A percentile compares a stretch with the other conserved stretches of the same genome.
These are phyloP conservation scores for Eristalis tenax DNA, from an alignment of 2,888 invertebrate species.

Conservation along the genomic window DNA sequence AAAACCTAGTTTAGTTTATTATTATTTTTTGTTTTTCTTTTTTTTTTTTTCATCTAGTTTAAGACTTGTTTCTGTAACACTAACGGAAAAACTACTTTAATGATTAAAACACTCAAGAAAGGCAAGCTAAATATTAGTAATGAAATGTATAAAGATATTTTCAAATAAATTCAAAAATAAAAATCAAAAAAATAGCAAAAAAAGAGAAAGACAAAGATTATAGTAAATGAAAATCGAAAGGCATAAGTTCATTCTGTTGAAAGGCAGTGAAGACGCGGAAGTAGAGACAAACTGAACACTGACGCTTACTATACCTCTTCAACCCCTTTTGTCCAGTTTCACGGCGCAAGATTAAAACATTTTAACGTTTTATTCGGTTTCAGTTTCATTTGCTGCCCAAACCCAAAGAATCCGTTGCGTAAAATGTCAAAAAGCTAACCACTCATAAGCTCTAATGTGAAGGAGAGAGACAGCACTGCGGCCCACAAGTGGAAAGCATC, in stretches of 20 bases:
- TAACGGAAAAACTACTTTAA: conserved; percentile 59
- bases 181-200: conserved; percentile 62
- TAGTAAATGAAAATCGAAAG: conserved; percentile 33
- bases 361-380: too few relatives aligned
- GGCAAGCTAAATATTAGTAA: conserved; percentile 27
- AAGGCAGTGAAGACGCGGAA: not conserved
- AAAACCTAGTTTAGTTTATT: conserved; percentile 54
- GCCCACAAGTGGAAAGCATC: too few relatives aligned
- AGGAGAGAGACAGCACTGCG: too few relatives aligned
- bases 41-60: conserved; percentile 54
- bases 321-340: too few relatives aligned
- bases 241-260: not conserved
- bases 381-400: too few relatives aligned
- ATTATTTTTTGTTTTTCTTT: conserved; percentile 39
- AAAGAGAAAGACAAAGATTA: conserved; percentile 25
- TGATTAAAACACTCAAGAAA: conserved; percentile 28
- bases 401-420: too few relatives aligned
- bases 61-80: conserved; percentile 65
- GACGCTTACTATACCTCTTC: not conserved
- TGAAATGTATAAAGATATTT: conserved; percentile 67
- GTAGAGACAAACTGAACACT: not conserved
- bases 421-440: too few relatives aligned
- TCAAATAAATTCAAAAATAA: conserved; percentile 65
- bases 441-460: too few relatives aligned
- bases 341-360: too few relatives aligned